These are phyloP conservation scores for Molossus molossus DNA, from an alignment of 2,797 vertebrate genomes.

Conservation along the genomic window DNA sequence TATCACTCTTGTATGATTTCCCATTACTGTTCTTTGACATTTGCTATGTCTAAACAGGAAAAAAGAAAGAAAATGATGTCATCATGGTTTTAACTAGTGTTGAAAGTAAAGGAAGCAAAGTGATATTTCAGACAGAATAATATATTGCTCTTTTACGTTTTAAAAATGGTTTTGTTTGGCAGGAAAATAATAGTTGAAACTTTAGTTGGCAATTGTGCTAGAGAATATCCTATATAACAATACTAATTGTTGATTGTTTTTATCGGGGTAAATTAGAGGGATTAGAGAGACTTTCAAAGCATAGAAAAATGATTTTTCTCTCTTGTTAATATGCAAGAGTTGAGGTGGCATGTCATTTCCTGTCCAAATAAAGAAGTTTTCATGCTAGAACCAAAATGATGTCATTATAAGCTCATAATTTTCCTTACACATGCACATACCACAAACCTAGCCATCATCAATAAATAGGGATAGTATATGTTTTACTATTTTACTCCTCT, in stretches of 20 bases:
- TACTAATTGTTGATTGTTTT: not conserved
- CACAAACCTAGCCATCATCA: not conserved
- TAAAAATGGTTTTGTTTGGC: not conserved
- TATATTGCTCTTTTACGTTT: not conserved
- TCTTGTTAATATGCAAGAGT: not conserved
- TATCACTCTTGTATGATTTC: constrained; percentile 56
- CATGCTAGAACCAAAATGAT: not conserved
- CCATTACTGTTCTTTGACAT: constrained; percentile 2
- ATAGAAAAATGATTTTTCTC: not conserved
- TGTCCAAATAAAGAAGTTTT: not conserved
- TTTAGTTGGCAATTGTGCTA: not conserved
- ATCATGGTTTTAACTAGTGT: too few species aligned
- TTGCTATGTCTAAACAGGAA: not conserved
- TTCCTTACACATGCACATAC: not conserved
- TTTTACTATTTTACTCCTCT: not conserved
- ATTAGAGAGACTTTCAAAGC: not conserved
- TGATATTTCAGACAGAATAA: not conserved
- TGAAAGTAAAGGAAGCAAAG: not conserved
- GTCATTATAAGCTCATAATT: not conserved
- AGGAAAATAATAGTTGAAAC: not conserved
- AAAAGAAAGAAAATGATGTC: not conserved
- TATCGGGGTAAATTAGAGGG: not conserved
- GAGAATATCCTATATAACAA: not conserved
- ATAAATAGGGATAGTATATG: not conserved
- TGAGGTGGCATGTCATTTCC: not conserved